Evolutionary conservation across 2,888 invertebrate genomes (phyloP), one percentile per base, ranked within the genome.

Genomic region (Yponomeuta plumbellus): DNA sequence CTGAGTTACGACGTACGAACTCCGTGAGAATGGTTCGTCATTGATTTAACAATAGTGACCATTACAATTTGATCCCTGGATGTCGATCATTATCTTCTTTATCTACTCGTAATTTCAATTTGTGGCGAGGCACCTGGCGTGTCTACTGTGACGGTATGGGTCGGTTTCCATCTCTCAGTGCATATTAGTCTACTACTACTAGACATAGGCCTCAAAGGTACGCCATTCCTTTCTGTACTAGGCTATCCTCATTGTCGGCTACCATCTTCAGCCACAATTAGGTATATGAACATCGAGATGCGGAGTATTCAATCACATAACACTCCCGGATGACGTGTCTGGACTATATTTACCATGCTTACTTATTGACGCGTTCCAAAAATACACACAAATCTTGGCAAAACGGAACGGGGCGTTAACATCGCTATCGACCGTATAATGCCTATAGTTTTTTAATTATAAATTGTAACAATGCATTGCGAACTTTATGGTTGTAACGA

Each of bases 301-400:
- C 23, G 22, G 23, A 5, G 59, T 8, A 85, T 86, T 80, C 84
- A 85, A 86, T 86, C 80, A 85, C 83, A 77, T 80, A 39, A 52
- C 44, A 52, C 80, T 76, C 73, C 76, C 72, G 74, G 78, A 81
- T 89, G 89, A 89, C 88, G 88, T 86, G 86, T 84, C 84, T 81
- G 71, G 75, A 78, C 90, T 90, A 90, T 86, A 88, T 86, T 86
- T 90, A 89, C 86, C 81, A 80, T 84, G 86, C 89, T 89, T 88
- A 90, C 85, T 88, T 91, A 90, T 91, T 90, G 91, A 90, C 90
- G 88, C 86, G 89, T 84, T 88, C 90, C 88, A 86, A 89, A 90
- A 91, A 91, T 90, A 90, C 80, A 82, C 80, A 21, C 77, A 71
- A 77, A 80, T 86, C 88, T 90, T 90, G 90, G 90, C 90, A 88